Evolutionary conservation across 1,140 invertebrate genomes (phyloP).

Genomic region (Brachionus paranguensis): DNA sequence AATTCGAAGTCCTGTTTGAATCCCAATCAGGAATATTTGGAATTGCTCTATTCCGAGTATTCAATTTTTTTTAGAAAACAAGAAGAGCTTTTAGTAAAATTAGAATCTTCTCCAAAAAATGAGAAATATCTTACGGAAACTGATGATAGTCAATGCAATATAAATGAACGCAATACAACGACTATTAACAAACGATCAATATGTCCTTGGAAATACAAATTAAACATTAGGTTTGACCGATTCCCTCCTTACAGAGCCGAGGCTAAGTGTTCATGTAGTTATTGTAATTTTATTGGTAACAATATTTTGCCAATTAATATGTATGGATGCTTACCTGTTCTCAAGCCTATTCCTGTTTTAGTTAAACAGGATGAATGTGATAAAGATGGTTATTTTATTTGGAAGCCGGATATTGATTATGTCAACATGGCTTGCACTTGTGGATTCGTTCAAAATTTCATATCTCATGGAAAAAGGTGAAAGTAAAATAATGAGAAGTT

Average conservation of each 20-base stretch:
- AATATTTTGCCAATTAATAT: background rate
- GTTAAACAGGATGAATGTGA: conserved; percentile 19
- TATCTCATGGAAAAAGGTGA: conserved; percentile 26
- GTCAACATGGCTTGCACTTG: conserved; percentile 16
- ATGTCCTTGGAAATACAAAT: conserved; percentile 24
- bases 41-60: background rate
- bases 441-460: background rate
- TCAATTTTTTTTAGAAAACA: background rate
- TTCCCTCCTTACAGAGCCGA: background rate
- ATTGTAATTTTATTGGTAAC: background rate
- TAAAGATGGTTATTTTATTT: background rate
- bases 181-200: conserved; percentile 1
- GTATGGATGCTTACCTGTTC: conserved; percentile 10
- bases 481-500: background rate
- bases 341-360: conserved; percentile 7
- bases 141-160: conserved; percentile 19
- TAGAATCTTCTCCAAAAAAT: background rate
- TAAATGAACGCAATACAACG: conserved; percentile 31
- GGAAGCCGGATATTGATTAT: background rate
- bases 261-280: conserved; percentile 6
- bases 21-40: background rate
- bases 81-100: background rate
- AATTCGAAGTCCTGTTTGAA: background rate
- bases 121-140: background rate
- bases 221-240: background rate